Conservation (phyloP, 2,888 invertebrate genomes). For the Pristionchus fissidentatus region DNA sequence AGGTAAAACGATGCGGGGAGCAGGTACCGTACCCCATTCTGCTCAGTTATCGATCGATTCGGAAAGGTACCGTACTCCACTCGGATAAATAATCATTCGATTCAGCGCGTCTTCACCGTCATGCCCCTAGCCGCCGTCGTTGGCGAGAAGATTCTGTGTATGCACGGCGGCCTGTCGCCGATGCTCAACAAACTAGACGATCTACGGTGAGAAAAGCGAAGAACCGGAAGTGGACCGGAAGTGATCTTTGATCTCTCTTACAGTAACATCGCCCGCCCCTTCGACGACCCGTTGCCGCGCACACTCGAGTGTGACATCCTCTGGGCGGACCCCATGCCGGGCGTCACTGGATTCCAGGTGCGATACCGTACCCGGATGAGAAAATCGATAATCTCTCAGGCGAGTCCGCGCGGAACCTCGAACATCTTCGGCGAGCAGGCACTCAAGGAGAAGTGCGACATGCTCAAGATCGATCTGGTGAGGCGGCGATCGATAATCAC, state of each 20-base stretch:
- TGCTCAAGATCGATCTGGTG: background rate
- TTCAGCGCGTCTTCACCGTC: constrained; percentile 77
- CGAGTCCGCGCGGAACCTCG: constrained; percentile 26
- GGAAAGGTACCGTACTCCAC: background rate
- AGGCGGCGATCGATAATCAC: background rate
- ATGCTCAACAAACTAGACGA: constrained; percentile 22
- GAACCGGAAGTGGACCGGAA: background rate
- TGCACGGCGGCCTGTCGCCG: constrained; percentile 62
- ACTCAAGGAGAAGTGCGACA: constrained; percentile 17
- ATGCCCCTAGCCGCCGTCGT: constrained; percentile 78
- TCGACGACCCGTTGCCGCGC: constrained; percentile 31
- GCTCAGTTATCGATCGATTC: background rate
- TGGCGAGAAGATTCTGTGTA: constrained; percentile 79
- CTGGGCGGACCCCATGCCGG: constrained; percentile 57
- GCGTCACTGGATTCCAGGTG: constrained; percentile 50
- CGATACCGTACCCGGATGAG: background rate
- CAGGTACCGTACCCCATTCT: background rate
- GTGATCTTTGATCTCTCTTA: background rate
- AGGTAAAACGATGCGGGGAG: constrained; percentile 41
- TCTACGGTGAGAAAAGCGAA: constrained; percentile 17
- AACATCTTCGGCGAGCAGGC: constrained; percentile 44
- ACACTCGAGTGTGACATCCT: constrained; percentile 60
- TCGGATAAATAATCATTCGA: background rate
- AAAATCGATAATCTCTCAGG: constrained; percentile 62
- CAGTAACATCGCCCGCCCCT: constrained; percentile 23